These are phyloP conservation scores for Caenorhabditis latens DNA, from an alignment of 1,140 invertebrate genomes.

Conservation along the genomic window DNA sequence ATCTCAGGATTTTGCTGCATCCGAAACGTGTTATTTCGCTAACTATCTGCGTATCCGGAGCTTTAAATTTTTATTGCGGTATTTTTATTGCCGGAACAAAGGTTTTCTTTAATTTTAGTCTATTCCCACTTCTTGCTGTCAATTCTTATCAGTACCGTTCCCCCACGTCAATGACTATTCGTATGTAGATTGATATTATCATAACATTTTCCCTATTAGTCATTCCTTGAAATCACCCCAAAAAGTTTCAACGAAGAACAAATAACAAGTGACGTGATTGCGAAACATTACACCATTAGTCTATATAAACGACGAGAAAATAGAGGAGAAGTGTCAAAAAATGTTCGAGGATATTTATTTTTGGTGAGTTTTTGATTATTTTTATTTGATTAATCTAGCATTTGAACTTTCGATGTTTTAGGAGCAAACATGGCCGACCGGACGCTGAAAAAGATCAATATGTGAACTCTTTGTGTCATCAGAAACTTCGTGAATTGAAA, in stretches of 20 bases:
- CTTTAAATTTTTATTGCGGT: no score
- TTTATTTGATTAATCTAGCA: background rate
- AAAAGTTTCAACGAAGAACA: background rate
- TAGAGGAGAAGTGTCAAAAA: background rate
- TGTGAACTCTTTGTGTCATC: background rate
- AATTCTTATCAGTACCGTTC: no score
- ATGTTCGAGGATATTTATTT: conserved; percentile 17
- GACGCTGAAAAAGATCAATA: conserved; percentile 10
- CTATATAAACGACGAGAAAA: background rate
- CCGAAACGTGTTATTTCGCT: no score
- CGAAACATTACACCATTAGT: conserved; percentile 9
- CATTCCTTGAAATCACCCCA: background rate
- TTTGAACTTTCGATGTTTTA: background rate
- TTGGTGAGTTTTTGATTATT: conserved; percentile 1
- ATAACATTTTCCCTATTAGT: background rate
- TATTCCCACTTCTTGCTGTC: no score
- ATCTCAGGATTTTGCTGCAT: no score
- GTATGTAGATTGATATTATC: background rate
- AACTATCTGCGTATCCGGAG: no score
- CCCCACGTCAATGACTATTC: no score
- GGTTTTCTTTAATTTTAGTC: no score
- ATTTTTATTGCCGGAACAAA: no score
- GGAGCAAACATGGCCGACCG: conserved; percentile 20
- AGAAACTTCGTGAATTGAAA: background rate
- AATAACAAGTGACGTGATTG: conserved; percentile 11